Base-by-base conservation (phyloP, 2,888 invertebrate species). In the Caenorhabditis sp. region DNA sequence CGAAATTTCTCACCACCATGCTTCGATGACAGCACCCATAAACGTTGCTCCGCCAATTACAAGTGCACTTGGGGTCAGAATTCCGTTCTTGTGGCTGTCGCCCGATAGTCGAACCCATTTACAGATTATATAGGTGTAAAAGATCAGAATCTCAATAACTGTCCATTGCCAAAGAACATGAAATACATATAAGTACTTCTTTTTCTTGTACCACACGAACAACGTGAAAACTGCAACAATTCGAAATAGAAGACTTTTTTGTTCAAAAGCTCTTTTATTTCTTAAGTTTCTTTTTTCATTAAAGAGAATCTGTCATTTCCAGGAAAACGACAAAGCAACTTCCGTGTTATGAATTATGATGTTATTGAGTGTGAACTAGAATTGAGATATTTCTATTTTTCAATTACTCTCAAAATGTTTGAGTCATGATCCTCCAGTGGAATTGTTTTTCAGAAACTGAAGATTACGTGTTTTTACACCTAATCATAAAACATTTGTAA, bases 131-230 rank as follows among this genome's bases (percentile, higher is more conserved):
- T 68, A 73, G 6, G 62, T 62, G 21, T 69, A 67, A 37, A 64
- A 76, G 0, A 62, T n/a, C 8, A 76, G 63, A 10, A 79, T 26
- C 19, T 75, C 76, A 10, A 79, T 61, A 6, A 76, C 57, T 0
- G 77, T 75, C 71, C 77, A 73, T 73, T 77, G 77, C 77, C 77
- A 77, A 31, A 77, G 60, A 24, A 77, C 63, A 54, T 77, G 77
- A 8, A 74, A 26, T 10, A 77, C 58, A 26, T 77, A 77, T 23
- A 67, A 58, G 8, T 69, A 55, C 14, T 60, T 57, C 36, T 49
- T 62, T 10, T 61, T 64, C 23, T 59, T 69, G n/a, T 74, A 62
- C 77, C 77, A 77, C 1, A 63, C 69, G 1, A 23, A 61, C 1
- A 77, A 26, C 1, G 77, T 77, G 27, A 74, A 55, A 1, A 65